phyloP scores from a whole-genome alignment of 2,888 invertebrate species.

The Drosophila mimica region DNA sequence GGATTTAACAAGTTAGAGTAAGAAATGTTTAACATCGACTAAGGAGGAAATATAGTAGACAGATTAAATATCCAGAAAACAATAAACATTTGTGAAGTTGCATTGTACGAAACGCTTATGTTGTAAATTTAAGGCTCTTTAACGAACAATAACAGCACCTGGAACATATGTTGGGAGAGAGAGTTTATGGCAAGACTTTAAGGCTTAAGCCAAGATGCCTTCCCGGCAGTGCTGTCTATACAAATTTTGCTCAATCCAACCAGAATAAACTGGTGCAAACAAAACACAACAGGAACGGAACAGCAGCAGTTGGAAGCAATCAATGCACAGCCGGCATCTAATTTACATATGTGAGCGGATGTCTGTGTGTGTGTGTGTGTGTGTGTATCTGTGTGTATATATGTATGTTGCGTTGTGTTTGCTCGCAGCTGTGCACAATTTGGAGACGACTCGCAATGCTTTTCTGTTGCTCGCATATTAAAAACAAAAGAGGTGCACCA shows the following conservation, averaged over 20 bases:
- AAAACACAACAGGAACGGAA: conserved; percentile 15
- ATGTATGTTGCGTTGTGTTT: conserved; percentile 11
- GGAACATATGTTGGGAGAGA: conserved; percentile 3
- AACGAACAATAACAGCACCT: neutral
- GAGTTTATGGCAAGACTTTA: conserved; percentile 5
- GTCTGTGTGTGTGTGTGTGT: neutral
- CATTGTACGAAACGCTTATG: neutral
- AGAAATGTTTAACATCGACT: too few relatives aligned
- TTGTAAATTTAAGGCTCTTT: neutral
- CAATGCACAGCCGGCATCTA: conserved; percentile 47
- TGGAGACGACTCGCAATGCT: conserved; percentile 37
- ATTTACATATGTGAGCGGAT: conserved; percentile 59
- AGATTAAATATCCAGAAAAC: neutral
- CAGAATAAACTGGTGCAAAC: conserved; percentile 26
- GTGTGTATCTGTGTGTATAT: neutral
- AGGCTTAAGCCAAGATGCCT: conserved; percentile 3
- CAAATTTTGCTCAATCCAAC: conserved; percentile 22
- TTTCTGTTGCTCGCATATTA: conserved; percentile 30
- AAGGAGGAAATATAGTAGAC: neutral
- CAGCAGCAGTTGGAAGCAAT: conserved; percentile 42
- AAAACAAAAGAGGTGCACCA: conserved; percentile 54
- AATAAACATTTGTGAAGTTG: neutral
- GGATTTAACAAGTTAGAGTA: neutral
- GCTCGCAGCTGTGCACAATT: conserved; percentile 50
- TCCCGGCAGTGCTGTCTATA: conserved; percentile 22